Percentiles rank a stretch among this genome's conserved stretches.
These are phyloP conservation scores for Coregonus suidteri DNA, from an alignment of 2,797 vertebrate species.

Conservation along the genomic window DNA sequence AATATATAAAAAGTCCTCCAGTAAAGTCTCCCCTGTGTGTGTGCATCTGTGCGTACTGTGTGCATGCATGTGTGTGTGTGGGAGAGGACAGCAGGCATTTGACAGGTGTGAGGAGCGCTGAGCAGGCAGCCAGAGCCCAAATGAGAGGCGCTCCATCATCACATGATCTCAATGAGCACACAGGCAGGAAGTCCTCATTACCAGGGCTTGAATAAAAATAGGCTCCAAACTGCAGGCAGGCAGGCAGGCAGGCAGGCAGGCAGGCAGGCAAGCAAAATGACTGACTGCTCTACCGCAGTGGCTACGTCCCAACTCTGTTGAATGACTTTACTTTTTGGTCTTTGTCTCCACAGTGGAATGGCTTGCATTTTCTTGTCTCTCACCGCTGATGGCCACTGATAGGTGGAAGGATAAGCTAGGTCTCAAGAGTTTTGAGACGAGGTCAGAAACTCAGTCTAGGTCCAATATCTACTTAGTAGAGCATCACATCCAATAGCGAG, in stretches of 20 bases:
- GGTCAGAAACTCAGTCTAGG: not conserved
- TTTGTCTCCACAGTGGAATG: not conserved
- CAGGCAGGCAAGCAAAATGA: no score
- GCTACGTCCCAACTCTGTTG: constrained; percentile 3
- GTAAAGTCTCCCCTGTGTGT: not conserved
- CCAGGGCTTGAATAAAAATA: constrained; percentile 14
- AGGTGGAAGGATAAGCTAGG: no score
- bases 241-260: not conserved
- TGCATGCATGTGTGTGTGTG: not conserved
- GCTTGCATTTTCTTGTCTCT: not conserved
- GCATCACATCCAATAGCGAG: not conserved
- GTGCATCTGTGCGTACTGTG: not conserved
- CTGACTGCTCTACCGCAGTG: not conserved
- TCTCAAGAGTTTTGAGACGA: not conserved
- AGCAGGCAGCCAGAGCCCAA: not conserved
- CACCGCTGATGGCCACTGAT: not conserved
- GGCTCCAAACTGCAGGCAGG: constrained; percentile 3
- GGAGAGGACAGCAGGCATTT: not conserved
- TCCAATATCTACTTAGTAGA: not conserved
- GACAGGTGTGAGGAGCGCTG: not conserved
- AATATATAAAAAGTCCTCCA: no score
- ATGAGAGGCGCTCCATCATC: not conserved
- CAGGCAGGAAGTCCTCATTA: constrained; percentile 6
- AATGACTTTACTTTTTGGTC: not conserved
- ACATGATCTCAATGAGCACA: not conserved